Evolutionary conservation across 2,888 invertebrate genomes (phyloP), one percentile per base, ranked within the genome.

Genomic region (Ophion costatus): DNA sequence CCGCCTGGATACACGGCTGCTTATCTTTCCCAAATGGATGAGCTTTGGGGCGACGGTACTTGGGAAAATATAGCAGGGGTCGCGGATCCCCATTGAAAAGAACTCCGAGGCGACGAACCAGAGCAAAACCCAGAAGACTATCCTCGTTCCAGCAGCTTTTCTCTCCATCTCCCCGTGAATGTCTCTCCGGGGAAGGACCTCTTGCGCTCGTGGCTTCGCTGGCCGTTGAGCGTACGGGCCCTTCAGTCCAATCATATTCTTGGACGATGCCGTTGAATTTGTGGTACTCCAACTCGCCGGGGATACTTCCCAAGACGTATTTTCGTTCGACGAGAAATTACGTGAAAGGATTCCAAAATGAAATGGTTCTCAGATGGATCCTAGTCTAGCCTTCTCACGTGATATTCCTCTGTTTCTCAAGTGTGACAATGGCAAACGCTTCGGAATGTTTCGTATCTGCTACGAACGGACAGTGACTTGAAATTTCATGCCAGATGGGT

Each of bases 1-100:
- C 56, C 17, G 64, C 6, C 11, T 42, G 57, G 29, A 77, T 24
- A 67, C 51, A 51, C 51, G 51, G 51, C 42, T 77, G 66, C 38
- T 77, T 83, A 83, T 79, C 82, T 83, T 63, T 67, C 33, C 45
- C 42, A 78, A 22, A 83, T 74, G 63, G 78, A 74, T 38, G 74
- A 69, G 61, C 66, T 78, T 78, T 56, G n/a, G 67, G 59, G 61
- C 61, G 64, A 38, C n/a, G 61, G 45, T 45, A 22, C 22, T 73
- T 51, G 51, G 42, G 57, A 33, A 67, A 56, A 57, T 63, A 66
- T 64, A 22, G 22, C 56, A 57, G 24, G 33, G 17, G 17, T 4
- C 51, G 51, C 11, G 17, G 51, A 51, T 17, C 51, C 51, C 14
- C 51, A 51, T 51, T 51, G 51, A 51, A 51, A 51, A 51, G 51